phyloP scores from a whole-genome alignment of 2,113 vertebrate genomes.

The Patagioenas fasciata region DNA sequence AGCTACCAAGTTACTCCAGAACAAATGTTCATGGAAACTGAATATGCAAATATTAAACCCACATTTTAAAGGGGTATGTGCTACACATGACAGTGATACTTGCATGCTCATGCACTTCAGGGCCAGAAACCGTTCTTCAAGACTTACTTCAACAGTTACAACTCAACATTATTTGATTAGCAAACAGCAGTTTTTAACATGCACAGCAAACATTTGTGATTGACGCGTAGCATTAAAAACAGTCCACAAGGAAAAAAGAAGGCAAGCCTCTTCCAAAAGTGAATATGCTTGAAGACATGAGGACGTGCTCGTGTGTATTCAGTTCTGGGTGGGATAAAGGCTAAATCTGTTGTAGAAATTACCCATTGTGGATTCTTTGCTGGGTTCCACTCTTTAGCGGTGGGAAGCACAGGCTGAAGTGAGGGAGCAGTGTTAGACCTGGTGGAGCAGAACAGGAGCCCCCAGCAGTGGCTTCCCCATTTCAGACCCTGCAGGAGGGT shows the following conservation, averaged over 20 bases:
- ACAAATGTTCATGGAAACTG: background rate
- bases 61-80: background rate
- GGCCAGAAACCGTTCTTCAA: background rate
- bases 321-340: background rate
- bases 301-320: background rate
- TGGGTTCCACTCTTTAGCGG: background rate
- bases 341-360: background rate
- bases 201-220: background rate
- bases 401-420: rapidly evolving
- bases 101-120: background rate
- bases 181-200: background rate
- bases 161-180: background rate
- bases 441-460: background rate
- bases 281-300: background rate
- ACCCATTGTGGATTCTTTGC: background rate
- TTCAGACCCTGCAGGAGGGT: background rate
- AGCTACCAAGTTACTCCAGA: background rate
- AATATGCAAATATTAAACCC: background rate
- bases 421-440: rapidly evolving
- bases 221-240: background rate
- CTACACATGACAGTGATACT: background rate
- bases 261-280: background rate
- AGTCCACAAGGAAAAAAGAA: background rate
- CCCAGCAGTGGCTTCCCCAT: background rate
- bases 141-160: background rate